A percentile compares a stretch with the other conserved stretches of the same genome.
These are phyloP conservation scores for Aplodontia rufa DNA, from an alignment of 2,113 vertebrate species.

Conservation along the genomic window DNA sequence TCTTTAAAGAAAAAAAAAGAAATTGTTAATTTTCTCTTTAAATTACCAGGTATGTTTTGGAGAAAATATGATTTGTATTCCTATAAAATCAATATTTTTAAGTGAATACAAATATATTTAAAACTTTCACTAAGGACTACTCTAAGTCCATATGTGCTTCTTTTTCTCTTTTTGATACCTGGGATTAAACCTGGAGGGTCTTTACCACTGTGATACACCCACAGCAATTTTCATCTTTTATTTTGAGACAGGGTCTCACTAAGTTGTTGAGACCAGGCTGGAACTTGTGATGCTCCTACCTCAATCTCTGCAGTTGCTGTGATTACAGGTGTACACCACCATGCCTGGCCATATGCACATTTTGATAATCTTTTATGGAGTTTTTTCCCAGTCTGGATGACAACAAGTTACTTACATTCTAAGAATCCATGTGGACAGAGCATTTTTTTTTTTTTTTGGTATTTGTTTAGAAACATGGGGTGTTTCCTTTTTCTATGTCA, in stretches of 20 bases:
- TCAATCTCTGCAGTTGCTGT: too few species aligned
- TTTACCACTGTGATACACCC: too few species aligned
- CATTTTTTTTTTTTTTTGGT: background rate
- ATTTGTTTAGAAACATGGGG: background rate
- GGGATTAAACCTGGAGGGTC: too few species aligned
- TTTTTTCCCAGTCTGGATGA: background rate
- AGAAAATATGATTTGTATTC: slow-evolving; percentile 4
- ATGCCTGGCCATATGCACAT: background rate
- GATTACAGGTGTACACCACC: too few species aligned
- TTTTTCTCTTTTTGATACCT: too few species aligned
- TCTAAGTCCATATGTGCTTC: too few species aligned
- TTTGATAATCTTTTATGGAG: background rate
- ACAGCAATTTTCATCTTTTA: too few species aligned
- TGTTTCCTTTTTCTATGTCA: background rate
- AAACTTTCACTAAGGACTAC: too few species aligned
- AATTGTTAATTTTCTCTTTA: background rate
- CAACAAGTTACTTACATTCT: background rate
- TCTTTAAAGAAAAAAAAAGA: too few species aligned
- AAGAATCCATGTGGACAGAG: background rate
- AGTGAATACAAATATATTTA: background rate
- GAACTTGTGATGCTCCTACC: too few species aligned
- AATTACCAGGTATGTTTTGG: background rate
- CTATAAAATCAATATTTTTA: slow-evolving; percentile 12
- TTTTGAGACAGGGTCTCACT: too few species aligned
- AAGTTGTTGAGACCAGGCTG: too few species aligned